Conservation (phyloP, 2,113 vertebrate genomes). For the Pelecanus crispus region DNA sequence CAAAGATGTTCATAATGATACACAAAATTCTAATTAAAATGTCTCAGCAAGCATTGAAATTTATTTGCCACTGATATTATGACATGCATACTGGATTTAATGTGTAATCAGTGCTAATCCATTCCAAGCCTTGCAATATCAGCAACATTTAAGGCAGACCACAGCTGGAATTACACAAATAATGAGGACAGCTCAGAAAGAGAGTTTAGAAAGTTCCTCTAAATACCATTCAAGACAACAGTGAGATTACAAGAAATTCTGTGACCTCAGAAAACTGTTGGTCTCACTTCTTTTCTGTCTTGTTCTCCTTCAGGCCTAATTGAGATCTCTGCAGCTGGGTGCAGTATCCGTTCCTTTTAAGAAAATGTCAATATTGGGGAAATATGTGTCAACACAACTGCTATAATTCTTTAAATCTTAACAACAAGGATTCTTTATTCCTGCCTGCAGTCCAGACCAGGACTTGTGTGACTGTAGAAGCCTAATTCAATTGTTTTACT, state of each 20-base stretch:
- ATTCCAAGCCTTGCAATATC: neutral
- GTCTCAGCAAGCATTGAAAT: neutral
- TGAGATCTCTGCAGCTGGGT: neutral
- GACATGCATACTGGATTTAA: neutral
- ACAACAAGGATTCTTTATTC: neutral
- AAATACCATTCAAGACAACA: neutral
- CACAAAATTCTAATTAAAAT: conserved; percentile 22
- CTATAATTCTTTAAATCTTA: neutral
- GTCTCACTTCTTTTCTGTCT: neutral
- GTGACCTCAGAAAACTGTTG: neutral
- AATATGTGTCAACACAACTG: neutral
- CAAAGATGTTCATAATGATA: neutral
- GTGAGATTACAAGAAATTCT: conserved; percentile 3
- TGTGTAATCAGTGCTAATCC: neutral
- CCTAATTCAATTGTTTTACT: neutral
- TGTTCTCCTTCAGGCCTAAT: neutral
- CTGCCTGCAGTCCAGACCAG: neutral
- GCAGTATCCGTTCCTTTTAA: neutral
- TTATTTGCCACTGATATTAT: conserved; percentile 10
- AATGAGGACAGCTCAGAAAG: neutral
- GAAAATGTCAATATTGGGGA: neutral
- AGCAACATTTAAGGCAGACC: neutral
- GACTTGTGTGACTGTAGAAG: neutral
- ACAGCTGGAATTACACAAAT: conserved; percentile 1
- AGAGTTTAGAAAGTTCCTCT: neutral